Base-by-base conservation (phyloP, 2,888 invertebrate species). In the Cheilosia soror region DNA sequence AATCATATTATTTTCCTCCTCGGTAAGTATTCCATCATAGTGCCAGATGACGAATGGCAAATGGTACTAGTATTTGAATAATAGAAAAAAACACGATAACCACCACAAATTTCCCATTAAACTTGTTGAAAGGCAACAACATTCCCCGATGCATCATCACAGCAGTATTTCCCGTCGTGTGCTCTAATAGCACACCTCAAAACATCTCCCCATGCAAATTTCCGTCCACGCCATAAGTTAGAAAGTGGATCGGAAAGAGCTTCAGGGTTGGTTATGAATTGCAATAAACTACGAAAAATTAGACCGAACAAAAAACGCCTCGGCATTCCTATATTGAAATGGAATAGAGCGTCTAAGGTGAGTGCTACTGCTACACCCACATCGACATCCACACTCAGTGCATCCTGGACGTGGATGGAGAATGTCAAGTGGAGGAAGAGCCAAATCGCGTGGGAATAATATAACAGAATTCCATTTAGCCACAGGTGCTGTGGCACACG, bases 401-500 rank as follows among this genome's bases (percentile, higher is more conserved):
- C 40, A 31, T 25, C 49, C 42, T 31, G 33, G 57, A 66, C 47
- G 60, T 44, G 58, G 49, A 44, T 44, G 58, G 49, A 44, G 69
- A 47, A 77, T 79, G 79, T 55, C 69, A 73, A 57, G 51, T 44
- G 40, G 42, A 53, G 60, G 60, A 55, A 25, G 29, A 53, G 44
- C 49, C 73, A 58, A 75, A 76, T 69, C 71, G 84, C 80, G 84
- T 84, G 84, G 60, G 84, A 84, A 84, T 84, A 71, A 76, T 76
- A 80, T 80, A 80, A 80, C 80, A 62, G 69, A 80, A 84, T 80
- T 84, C 75, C 84, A 80, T 84, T 84, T 80, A 71, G 84, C 84
- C 80, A 84, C 80, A 80, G 80, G 84, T 84, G 84, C 49, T 68
- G 51, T 58, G 37, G 76, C 47, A 58, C 51, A 44, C 68, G 68